Base-by-base conservation (phyloP, 92 coral and sea anemone genomes). In the Zoanthus sansibaricus region DNA sequence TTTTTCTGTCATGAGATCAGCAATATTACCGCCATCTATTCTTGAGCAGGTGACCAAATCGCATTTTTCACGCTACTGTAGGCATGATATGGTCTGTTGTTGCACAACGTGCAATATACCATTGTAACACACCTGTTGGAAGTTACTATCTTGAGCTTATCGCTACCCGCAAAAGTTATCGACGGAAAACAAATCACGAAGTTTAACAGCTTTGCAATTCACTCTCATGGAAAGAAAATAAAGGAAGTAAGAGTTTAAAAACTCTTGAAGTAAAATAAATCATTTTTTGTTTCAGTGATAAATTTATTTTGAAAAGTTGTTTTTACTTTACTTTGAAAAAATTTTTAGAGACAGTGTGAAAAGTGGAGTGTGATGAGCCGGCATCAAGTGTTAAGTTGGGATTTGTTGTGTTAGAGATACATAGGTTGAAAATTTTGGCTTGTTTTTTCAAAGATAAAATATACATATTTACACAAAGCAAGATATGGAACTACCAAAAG, bases 21-120 rank as follows among this genome's bases (percentile, higher is more conserved):
- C 42, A 49, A 49, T 7, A 49, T 49, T 49, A 49, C 55, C 1
- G 55, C 55, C 1, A 1, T 7, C 10, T 49, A 2, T 1, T 49
- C 42, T 49, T 21, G 49, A 71, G 46, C 75, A 68, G 85, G 85
- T 80, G 9, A 59, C 25, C 30, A 21, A 55, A 55, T 14, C 45
- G 7, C 45, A 66, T 18, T 64, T 55, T 64, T 80, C 85, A 80
- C 85, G 85, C 85, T 64, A 18, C 62, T 80, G 75, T 17, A 80
- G 85, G 85, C 85, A 80, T 80, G 85, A 80, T 80, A 66, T 80
- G 75, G 9, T 80, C 61, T 80, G 85, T 80, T 80, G 45, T 80
- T 66, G 47, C 85, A 25, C 62, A 3, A 7, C 1, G 75, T 66
- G 75, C 85, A 80, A 11, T 80, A 67, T 67, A 80, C 75, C 85